Evolutionary conservation across 2,113 vertebrate genomes (phyloP), one percentile per base, ranked within the genome.

Genomic region (Istiophorus platypterus): DNA sequence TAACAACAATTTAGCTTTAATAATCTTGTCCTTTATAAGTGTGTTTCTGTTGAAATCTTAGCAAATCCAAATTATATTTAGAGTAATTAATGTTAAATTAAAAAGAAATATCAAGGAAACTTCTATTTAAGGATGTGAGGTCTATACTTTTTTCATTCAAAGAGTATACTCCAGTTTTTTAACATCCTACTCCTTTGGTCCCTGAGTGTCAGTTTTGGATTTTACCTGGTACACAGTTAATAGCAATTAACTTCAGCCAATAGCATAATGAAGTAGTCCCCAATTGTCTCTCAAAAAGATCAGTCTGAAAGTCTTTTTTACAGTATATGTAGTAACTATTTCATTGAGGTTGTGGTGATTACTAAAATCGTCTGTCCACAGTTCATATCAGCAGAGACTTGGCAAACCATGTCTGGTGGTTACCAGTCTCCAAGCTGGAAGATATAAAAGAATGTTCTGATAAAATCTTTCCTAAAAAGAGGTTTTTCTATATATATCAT

Each of bases 401-500:
- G n/a, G 37, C 31, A 24, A 26, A 17, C 10, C 39, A n/a, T 49
- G 20, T 10, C 2, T 59, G 1, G 31, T 61, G 34, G 27, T 34
- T 34, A 14, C 10, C 12, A 54, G 6, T 2, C 22, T 9, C 5
- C 39, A n/a, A 62, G 26, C 47, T 18, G 56, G 5, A 24, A 56
- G 12, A 62, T 57, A 51, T n/a, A n/a, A n/a, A n/a, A n/a, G n/a
- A n/a, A n/a, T n/a, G n/a, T n/a, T n/a, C n/a, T n/a, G n/a, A n/a
- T n/a, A n/a, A n/a, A n/a, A 18, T 12, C 39, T 24, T 17, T 52
- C 8, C 39, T n/a, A 74, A 42, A 57, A 75, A 58, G 7, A 2
- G 29, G 62, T 58, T 51, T 27, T 83, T 73, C n/a, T 3, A 66
- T 64, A 80, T 70, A 63, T 29, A 76, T 66, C 37, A 18, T 76